Base-by-base conservation (phyloP, 2,797 vertebrate species). In the Heteromormyrus szaboi region DNA sequence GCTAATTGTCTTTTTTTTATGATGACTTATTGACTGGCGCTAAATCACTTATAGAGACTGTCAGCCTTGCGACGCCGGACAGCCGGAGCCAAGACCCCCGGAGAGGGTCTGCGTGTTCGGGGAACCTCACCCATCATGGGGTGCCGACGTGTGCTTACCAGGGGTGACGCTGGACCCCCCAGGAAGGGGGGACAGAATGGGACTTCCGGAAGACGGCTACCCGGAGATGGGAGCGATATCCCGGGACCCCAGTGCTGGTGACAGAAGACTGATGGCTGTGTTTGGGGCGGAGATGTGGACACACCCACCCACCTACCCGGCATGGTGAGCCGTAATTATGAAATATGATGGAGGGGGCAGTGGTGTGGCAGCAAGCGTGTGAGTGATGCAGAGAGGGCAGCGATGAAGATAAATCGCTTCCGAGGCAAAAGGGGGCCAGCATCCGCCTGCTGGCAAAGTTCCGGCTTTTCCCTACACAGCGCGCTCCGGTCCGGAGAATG, bases 1-100 rank as follows among this genome's bases (percentile, higher is more conserved):
- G 56, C 83, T 85, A 89, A 89, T 89, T 41, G 81, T 86, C 83
- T 86, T 89, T 68, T 68, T 88, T 87, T 86, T 89, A 86, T 89
- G 46, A 72, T 86, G 88, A 86, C 88, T 89, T 85, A 89, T 89
- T 85, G 88, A 85, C 37, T 59, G 56, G 14, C 11, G 4, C 29
- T 85, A 85, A 86, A 89, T 89, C 88, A 59, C 59, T 72, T 48
- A 41, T n/a, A 41, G 59, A 83, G 83, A 85, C 25, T 29, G 25
- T 41, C 19, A n/a, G 88, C 44, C n/a, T 12, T 17, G 25, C 22
- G 2, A 8, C 9, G 62, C 62, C 22, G 9, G 65, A 14, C 65
- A 12, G 29, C 65, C 11, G 0, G 29, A 68, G 62, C 11, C 25
- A 33, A 12, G 25, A 25, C 25, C 59, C 62, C 65, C 65, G 17